These are phyloP conservation scores for Trichechus manatus DNA, from an alignment of 2,113 vertebrate species.

Conservation along the genomic window DNA sequence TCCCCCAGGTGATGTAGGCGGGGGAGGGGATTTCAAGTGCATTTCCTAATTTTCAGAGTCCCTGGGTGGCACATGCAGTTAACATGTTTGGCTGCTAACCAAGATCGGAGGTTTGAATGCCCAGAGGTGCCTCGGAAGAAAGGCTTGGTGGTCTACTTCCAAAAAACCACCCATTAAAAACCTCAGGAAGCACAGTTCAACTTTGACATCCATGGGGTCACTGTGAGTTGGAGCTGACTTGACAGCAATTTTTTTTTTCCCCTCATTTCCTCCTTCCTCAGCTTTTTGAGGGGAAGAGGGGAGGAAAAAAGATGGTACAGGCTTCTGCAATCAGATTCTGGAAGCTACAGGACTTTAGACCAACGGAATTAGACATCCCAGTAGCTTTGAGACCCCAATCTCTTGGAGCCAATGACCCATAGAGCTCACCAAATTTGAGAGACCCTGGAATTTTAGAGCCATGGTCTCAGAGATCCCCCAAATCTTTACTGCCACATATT, in stretches of 20 bases:
- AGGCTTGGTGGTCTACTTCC: neutral
- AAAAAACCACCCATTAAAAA: too few species aligned
- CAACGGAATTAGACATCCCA: neutral
- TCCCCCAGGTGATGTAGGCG: too few species aligned
- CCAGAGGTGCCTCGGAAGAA: neutral
- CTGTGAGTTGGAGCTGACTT: neutral
- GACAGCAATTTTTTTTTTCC: neutral
- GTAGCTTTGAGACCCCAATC: neutral
- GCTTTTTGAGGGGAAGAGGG: neutral
- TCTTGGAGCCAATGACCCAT: fast-evolving
- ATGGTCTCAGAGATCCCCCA: neutral
- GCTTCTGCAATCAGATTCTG: neutral
- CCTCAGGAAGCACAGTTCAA: neutral
- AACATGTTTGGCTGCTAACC: neutral
- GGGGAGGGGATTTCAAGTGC: too few species aligned
- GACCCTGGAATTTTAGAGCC: neutral
- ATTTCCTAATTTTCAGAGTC: too few species aligned
- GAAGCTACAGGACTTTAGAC: neutral
- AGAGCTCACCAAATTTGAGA: neutral
- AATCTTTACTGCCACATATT: neutral
- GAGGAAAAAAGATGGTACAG: neutral
- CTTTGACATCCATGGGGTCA: neutral
- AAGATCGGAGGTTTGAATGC: neutral
- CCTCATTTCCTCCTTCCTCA: neutral
- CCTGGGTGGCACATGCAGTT: neutral